phyloP scores from a whole-genome alignment of 2,113 vertebrate species.

The Eubucco bourcierii region DNA sequence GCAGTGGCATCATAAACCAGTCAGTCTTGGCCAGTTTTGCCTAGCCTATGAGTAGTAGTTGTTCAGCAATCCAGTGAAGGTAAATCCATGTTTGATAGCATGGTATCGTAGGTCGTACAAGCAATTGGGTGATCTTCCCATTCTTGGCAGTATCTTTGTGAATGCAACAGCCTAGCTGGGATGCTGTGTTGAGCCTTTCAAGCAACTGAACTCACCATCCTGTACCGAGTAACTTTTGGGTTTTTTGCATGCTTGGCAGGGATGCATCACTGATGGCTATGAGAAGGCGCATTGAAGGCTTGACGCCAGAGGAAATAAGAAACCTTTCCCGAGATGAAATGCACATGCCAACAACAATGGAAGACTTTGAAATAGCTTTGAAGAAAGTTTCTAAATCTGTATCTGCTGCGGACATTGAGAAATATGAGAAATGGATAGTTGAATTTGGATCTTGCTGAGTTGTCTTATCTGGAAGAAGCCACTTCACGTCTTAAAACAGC shows the following conservation, averaged over 20 bases:
- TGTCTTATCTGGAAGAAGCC: slow-evolving; percentile 54
- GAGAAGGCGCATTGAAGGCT: slow-evolving; percentile 94
- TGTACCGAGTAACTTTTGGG: neutral
- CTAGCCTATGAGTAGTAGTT: neutral
- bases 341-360: slow-evolving; percentile 99
- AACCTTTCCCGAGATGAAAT: slow-evolving; percentile 96
- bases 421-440: slow-evolving; percentile 96
- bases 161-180: neutral
- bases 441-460: slow-evolving; percentile 96
- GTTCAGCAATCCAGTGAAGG: neutral
- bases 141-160: neutral
- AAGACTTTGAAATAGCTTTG: slow-evolving; percentile 93
- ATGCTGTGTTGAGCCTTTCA: neutral
- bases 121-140: neutral
- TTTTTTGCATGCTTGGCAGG: slow-evolving; percentile 63
- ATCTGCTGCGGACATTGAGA: slow-evolving; percentile 92
- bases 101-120: neutral
- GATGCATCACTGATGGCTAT: slow-evolving; percentile 98
- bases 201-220: neutral
- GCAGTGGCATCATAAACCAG: neutral
- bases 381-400: slow-evolving; percentile 98
- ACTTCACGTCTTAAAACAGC: slow-evolving; percentile 67
- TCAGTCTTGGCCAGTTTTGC: neutral
- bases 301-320: slow-evolving; percentile 95
- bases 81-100: neutral